Evolutionary conservation across 2,888 invertebrate species (phyloP).

Genomic region (Ypsolopha sequella): DNA sequence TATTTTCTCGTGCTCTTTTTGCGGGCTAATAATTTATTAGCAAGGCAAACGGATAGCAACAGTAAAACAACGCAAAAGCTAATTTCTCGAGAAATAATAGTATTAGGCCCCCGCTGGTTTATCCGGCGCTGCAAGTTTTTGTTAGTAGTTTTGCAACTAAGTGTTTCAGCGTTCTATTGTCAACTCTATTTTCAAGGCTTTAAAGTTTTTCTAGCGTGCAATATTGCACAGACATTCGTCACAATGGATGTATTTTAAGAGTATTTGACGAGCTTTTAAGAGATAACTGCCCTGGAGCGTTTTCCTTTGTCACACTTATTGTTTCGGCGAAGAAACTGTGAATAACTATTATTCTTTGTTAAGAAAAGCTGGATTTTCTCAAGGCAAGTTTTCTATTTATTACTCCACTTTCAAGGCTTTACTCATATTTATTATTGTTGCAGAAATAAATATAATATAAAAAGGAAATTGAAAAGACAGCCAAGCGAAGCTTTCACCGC

Average conservation of each 20-base stretch:
- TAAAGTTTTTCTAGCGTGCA: slow-evolving; percentile 20
- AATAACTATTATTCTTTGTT: slow-evolving; percentile 33
- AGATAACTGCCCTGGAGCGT: slow-evolving; percentile 54
- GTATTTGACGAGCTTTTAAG: slow-evolving; percentile 57
- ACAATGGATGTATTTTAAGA: slow-evolving; percentile 41
- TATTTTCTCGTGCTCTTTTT: too few species aligned
- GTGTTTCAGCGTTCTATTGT: slow-evolving; percentile 4
- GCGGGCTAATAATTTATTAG: too few species aligned
- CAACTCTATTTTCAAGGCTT: slow-evolving; percentile 13
- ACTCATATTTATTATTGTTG: too few species aligned
- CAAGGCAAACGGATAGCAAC: too few species aligned
- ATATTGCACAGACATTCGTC: slow-evolving; percentile 14
- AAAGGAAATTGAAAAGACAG: too few species aligned
- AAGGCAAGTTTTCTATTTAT: not conserved
- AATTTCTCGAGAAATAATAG: slow-evolving; percentile 1
- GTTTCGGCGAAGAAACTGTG: slow-evolving; percentile 34
- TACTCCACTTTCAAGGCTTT: too few species aligned
- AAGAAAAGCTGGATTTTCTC: slow-evolving; percentile 26
- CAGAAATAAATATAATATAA: too few species aligned
- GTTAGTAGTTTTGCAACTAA: not conserved
- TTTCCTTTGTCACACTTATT: slow-evolving; percentile 55
- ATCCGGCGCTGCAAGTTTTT: slow-evolving; percentile 1
- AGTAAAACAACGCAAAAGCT: slow-evolving; percentile 5
- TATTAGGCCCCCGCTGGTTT: not conserved
- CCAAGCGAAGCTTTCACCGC: too few species aligned